phyloP scores from a whole-genome alignment of 2,888 invertebrate species.

The Aphidoletes aphidimyza region DNA sequence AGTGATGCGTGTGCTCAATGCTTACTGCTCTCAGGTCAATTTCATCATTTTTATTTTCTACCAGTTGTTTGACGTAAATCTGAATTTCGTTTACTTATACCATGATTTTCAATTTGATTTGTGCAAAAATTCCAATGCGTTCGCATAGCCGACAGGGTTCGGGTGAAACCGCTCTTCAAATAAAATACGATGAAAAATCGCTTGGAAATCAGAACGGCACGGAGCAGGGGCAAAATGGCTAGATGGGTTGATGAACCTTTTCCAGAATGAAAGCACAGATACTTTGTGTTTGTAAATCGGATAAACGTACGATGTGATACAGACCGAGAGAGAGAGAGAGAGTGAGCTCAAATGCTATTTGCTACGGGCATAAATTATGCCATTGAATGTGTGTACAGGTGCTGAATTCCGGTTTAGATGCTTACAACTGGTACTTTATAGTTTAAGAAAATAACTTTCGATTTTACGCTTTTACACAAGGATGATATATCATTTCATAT shows the following conservation, averaged over 20 bases:
- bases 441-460: conserved; percentile 27
- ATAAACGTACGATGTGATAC: neutral
- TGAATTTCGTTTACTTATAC: neutral
- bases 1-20: conserved; percentile 30
- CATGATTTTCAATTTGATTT: neutral
- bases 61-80: neutral
- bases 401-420: conserved; percentile 30
- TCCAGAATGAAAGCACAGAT: neutral
- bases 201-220: neutral
- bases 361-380: neutral
- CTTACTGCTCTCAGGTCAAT: conserved; percentile 35
- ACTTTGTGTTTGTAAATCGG: conserved; percentile 5
- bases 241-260: conserved; percentile 4
- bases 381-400: conserved; percentile 4
- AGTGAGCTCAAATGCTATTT: neutral
- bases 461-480: conserved; percentile 18
- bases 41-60: conserved; percentile 26
- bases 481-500: neutral
- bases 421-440: conserved; percentile 8
- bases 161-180: no score
- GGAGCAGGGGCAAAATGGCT: neutral
- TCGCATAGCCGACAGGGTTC: neutral
- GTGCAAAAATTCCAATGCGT: neutral
- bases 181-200: neutral
- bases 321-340: no score